Evolutionary conservation across 2,888 invertebrate species (phyloP).

Genomic region (Melangyna quadrimaculata): DNA sequence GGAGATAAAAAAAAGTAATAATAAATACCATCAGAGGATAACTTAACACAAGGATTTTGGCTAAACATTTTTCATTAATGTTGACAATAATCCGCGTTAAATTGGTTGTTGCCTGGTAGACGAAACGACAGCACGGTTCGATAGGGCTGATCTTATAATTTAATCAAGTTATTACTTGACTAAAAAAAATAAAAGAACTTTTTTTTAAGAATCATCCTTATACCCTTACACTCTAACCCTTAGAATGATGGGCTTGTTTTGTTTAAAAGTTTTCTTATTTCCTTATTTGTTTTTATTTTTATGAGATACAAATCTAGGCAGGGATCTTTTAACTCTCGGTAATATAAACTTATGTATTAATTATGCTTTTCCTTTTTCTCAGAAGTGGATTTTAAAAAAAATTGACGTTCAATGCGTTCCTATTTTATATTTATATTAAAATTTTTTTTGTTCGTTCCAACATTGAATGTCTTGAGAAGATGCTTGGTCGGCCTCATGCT

Average conservation of each 20-base stretch:
- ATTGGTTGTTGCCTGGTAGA: constrained; percentile 58
- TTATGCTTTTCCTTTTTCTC: constrained; percentile 23
- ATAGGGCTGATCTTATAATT: constrained; percentile 13
- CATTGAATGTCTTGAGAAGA: background rate
- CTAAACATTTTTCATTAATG: constrained; percentile 34
- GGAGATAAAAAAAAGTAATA: background rate
- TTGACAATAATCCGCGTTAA: constrained; percentile 55
- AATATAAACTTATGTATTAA: constrained; percentile 39
- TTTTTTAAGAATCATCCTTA: background rate
- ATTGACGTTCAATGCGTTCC: too few relatives aligned
- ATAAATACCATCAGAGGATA: constrained; percentile 1
- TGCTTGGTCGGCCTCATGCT: background rate
- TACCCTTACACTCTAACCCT: background rate
- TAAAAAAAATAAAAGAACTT: background rate
- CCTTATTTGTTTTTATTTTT: constrained; percentile 6
- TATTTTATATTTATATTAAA: too few relatives aligned
- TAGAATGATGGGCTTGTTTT: background rate
- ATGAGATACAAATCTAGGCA: constrained; percentile 22
- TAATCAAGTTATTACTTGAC: constrained; percentile 51
- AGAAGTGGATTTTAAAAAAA: background rate
- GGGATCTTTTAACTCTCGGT: background rate
- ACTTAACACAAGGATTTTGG: constrained; percentile 21
- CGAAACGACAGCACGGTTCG: background rate
- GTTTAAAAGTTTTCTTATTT: background rate
- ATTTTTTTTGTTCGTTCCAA: too few relatives aligned